Percentiles rank a stretch among this genome's conserved stretches.
Conservation (phyloP, 2,888 invertebrate genomes). For the Aquatica leii region DNA sequence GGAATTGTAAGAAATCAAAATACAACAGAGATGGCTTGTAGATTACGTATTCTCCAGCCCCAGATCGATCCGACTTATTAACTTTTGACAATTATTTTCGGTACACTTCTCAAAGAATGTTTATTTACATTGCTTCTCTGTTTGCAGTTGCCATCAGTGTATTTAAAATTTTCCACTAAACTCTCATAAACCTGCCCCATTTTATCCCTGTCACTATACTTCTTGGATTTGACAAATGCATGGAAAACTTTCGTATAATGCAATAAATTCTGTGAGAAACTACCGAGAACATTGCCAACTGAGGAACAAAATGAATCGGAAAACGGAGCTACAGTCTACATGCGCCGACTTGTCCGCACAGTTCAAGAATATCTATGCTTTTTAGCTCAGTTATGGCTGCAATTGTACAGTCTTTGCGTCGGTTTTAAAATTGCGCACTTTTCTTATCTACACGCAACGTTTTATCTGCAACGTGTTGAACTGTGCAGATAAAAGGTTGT, state of each 20-base stretch:
- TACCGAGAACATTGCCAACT: background rate
- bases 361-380: constrained; percentile 25
- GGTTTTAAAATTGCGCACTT: constrained; percentile 25
- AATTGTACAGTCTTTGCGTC: constrained; percentile 28
- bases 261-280: too few relatives aligned
- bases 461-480: constrained; percentile 26
- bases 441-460: constrained; percentile 25
- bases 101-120: background rate
- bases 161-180: too few relatives aligned
- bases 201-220: too few relatives aligned
- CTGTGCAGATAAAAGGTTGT: too few relatives aligned
- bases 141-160: background rate
- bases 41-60: background rate
- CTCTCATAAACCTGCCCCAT: too few relatives aligned
- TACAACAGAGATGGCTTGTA: too few relatives aligned
- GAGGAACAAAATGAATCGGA: background rate
- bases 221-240: background rate
- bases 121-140: background rate
- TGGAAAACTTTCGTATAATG: background rate
- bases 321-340: constrained; percentile 25
- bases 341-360: constrained; percentile 31
- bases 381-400: constrained; percentile 29
- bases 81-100: background rate
- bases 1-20: too few relatives aligned
- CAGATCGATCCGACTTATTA: background rate